phyloP scores from a whole-genome alignment of 2,888 invertebrate species.

The Cosmorhoe ocellata region DNA sequence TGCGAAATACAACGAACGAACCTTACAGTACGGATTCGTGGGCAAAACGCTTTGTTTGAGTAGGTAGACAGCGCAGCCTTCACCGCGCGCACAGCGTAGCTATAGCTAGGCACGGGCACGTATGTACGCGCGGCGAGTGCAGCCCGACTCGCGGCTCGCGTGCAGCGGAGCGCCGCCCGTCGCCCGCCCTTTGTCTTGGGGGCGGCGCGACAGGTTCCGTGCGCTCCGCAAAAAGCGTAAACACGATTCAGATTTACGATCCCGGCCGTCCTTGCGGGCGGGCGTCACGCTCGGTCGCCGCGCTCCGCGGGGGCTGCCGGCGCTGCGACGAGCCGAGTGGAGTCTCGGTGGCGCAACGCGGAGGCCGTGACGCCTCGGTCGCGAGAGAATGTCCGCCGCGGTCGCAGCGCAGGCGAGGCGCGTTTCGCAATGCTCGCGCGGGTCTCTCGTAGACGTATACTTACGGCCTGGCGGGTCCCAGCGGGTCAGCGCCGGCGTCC shows the following conservation, averaged over 20 bases:
- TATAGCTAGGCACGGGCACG: conserved; percentile 60
- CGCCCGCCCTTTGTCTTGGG: conserved; percentile 65
- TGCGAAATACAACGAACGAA: conserved; percentile 56
- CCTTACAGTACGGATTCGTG: conserved; percentile 66
- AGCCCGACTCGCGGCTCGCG: conserved; percentile 40
- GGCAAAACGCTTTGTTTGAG: conserved; percentile 80
- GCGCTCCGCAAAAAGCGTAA: conserved; percentile 74
- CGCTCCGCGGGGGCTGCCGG: conserved; percentile 55
- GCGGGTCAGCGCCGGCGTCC: conserved; percentile 79
- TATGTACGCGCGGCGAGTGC: conserved; percentile 57
- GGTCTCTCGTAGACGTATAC: conserved; percentile 67
- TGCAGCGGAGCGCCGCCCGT: conserved; percentile 53
- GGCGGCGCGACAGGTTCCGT: conserved; percentile 69
- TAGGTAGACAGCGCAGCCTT: conserved; percentile 76
- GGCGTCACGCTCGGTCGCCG: conserved; percentile 77
- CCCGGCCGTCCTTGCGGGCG: conserved; percentile 52
- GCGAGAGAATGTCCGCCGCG: conserved; percentile 77
- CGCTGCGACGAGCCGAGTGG: conserved; percentile 38
- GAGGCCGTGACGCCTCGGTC: conserved; percentile 79
- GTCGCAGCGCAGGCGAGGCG: conserved; percentile 28
- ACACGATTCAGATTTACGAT: conserved; percentile 74
- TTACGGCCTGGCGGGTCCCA: conserved; percentile 80
- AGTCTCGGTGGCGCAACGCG: conserved; percentile 74
- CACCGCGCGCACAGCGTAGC: conserved; percentile 63
- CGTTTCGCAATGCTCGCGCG: conserved; percentile 77